Base-by-base conservation (phyloP, 2,888 invertebrate genomes). In the Lochmaea crataegi region DNA sequence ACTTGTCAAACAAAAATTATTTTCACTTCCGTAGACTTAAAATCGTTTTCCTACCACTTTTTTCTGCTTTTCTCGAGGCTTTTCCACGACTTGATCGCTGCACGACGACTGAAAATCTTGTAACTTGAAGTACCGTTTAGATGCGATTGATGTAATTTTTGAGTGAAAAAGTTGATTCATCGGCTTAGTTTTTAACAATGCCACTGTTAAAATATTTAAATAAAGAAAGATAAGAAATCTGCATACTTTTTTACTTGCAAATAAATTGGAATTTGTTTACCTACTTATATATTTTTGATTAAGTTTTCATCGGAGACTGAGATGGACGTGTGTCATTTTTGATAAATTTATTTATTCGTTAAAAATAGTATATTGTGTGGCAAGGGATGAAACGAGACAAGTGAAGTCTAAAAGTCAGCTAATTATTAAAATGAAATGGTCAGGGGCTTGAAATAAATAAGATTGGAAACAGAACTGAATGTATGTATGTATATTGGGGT, bases 21-120 rank as follows among this genome's bases (percentile, higher is more conserved):
- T 5, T 32, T 32, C 26, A 32, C 26, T 32, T 32, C 26, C 5
- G 26, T 32, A 32, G 26, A 32, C 26, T 32, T 5, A 32, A 32
- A 32, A 32, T 32, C 2, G 26, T 32, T 32, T 32, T 26, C 26
- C n/a, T 26, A 26, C 26, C 3, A 26, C 26, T 26, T 26, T 26
- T 26, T 26, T 26, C 3, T 3, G n/a, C n/a, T n/a, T 22, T 22
- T 22, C 22, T 22, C 26, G 26, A 26, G 26, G n/a, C 48, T 48
- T 48, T 14, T 48, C 6, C n/a, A n/a, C 48, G 48, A n/a, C n/a
- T 14, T n/a, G 48, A 48, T 48, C 3, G 14, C 5, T 48, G 12
- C 6, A 48, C 48, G n/a, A 48, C 48, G 38, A 42, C 63, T 60
- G 60, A n/a, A 38, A 38, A 60, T 60, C 38, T 18, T 60, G 18